Base-by-base conservation (phyloP, 1,140 invertebrate genomes). In the Pinna nobilis region DNA sequence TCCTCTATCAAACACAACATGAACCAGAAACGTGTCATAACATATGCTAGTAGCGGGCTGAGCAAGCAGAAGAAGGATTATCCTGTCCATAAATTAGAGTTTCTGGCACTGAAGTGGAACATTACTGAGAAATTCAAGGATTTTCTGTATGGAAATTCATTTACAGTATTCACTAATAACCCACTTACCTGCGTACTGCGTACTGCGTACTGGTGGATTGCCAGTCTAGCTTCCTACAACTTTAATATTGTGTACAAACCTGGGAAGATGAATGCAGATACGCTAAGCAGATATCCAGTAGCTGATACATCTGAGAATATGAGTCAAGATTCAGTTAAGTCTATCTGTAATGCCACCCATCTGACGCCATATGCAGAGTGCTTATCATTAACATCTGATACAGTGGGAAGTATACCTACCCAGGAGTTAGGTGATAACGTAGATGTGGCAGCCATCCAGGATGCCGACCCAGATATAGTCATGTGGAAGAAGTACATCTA, bases 1-100 rank as follows among this genome's bases (percentile, higher is more conserved):
- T 82, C 1, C 66, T 87, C 35, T 77, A 69, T 23, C 85, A 87
- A 70, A 25, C 39, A 37, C 32, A 53, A 23, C 18, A 64, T 64
- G 47, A 32, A 75, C 0, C 35, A 76, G 84, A 9, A 70, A 74
- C 6, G 7, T 69, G 74, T 77, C 0, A 77, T 84, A 2, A 70
- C 39, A 13, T 76, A 66, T 39, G 68, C 68, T 15, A 67, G 68
- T 39, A 18, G 73, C 33, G 44, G 66, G 39, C 33, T 66, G 30
- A 50, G 49, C 1, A 64, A 70, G 47, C 32, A 49, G 1, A 67
- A 76, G 51, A 51, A 28, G 32, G 53, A 74, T 33, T 74, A 74
- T 30, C 59, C 65, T 23, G 47, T 47, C 3, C 68, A 70, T 53
- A 74, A 74, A 49, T 33, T 47, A 3, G 65, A 74, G 25, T 68